These are phyloP conservation scores for Tetragonula carbonaria DNA, from an alignment of 2,888 invertebrate species.

Conservation along the genomic window DNA sequence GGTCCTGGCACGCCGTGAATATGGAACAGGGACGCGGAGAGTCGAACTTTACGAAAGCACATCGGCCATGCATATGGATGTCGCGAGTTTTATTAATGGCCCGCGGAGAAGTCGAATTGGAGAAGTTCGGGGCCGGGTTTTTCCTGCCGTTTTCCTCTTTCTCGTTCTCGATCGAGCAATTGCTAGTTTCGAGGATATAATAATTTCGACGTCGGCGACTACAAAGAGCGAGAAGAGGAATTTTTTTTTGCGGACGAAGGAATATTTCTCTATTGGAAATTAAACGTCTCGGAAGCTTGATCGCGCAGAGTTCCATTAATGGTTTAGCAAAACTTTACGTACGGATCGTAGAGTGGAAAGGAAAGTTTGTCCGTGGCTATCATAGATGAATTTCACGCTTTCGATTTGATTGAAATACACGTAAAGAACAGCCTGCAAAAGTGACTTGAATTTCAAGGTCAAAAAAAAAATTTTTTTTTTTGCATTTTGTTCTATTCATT, in stretches of 20 bases:
- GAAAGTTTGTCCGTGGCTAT: no score
- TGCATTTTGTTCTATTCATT: no score
- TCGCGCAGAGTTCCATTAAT: conserved; percentile 59
- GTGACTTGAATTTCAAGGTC: no score
- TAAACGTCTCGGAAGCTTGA: conserved; percentile 21
- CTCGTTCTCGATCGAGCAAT: conserved; percentile 20
- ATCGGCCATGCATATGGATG: conserved; percentile 45
- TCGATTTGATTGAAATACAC: no score
- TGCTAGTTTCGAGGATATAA: not conserved
- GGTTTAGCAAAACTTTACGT: conserved; percentile 43
- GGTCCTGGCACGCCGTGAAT: conserved; percentile 35
- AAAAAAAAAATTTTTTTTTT: no score
- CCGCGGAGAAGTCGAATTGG: conserved; percentile 40
- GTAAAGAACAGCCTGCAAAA: no score
- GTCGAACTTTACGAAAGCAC: conserved; percentile 39
- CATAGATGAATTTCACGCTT: no score
- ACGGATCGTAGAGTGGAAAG: conserved; percentile 46
- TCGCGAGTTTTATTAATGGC: conserved; percentile 48
- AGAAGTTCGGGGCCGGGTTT: conserved; percentile 17
- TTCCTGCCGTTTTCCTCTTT: not conserved
- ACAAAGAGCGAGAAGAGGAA: not conserved
- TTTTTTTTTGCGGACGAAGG: no score
- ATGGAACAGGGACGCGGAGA: conserved; percentile 47
- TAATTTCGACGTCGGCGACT: no score
- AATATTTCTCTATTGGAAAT: not conserved